phyloP scores from a whole-genome alignment of 2,888 invertebrate species.

The Eristalis pertinax region DNA sequence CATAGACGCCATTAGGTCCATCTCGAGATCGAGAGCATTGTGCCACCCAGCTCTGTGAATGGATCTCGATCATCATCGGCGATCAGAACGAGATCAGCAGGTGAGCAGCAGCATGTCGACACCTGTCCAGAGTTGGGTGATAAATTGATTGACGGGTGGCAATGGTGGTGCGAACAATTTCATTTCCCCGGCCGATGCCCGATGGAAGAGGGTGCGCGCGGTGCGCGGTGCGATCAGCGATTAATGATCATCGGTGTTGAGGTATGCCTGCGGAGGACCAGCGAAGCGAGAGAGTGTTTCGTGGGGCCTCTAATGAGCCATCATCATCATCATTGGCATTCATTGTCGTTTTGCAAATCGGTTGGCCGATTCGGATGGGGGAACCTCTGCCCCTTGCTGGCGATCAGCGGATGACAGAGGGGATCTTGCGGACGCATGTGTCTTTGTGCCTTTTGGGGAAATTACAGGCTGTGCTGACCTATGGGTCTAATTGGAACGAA shows the following conservation, averaged over 20 bases:
- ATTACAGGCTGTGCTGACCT: background rate
- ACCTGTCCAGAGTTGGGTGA: slow-evolving; percentile 40
- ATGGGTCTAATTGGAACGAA: slow-evolving; percentile 23
- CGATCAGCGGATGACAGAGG: slow-evolving; percentile 7
- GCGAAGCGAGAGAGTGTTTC: background rate
- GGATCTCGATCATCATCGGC: slow-evolving; percentile 17
- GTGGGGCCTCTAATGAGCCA: slow-evolving; percentile 17
- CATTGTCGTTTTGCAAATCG: slow-evolving; percentile 33
- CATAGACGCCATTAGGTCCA: slow-evolving; percentile 53
- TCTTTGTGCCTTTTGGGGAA: slow-evolving; percentile 1
- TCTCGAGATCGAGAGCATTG: slow-evolving; percentile 1
- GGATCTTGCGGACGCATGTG: slow-evolving; percentile 9
- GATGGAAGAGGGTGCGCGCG: background rate
- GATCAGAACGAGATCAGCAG: slow-evolving; percentile 51
- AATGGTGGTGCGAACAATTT: slow-evolving; percentile 26
- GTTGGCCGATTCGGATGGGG: background rate
- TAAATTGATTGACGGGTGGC: slow-evolving; percentile 63
- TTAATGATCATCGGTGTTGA: slow-evolving; percentile 46
- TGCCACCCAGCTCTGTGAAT: slow-evolving; percentile 35
- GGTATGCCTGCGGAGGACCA: slow-evolving; percentile 14
- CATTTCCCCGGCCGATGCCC: slow-evolving; percentile 1
- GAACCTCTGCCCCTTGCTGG: background rate
- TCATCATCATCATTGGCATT: slow-evolving; percentile 16
- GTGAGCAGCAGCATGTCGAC: slow-evolving; percentile 38
- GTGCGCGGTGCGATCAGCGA: background rate